Evolutionary conservation across 2,113 vertebrate species (phyloP).

Genomic region (Cebidichthys violaceus): DNA sequence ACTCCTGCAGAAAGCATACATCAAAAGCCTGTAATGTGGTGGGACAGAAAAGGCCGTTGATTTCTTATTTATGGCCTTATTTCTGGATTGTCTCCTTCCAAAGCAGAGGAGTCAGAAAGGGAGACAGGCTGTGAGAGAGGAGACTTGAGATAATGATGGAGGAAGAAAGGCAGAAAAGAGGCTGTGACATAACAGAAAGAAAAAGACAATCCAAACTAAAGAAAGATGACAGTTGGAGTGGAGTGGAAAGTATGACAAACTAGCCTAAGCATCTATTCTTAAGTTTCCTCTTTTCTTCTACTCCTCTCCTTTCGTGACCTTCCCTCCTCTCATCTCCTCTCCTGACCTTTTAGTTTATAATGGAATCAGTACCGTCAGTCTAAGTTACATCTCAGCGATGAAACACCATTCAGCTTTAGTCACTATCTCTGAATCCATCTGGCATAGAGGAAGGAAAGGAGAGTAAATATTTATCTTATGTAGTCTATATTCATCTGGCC

Average conservation of each 20-base stretch:
- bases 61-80: constrained; percentile 88
- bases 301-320: constrained; percentile 7
- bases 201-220: constrained; percentile 51
- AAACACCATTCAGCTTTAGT: neutral
- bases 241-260: constrained; percentile 54
- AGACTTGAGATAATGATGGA: constrained; percentile 52
- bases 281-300: constrained; percentile 12
- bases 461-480: neutral
- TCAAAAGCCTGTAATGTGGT: constrained; percentile 82
- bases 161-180: constrained; percentile 71
- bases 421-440: neutral
- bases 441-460: neutral
- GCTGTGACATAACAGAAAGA: constrained; percentile 72
- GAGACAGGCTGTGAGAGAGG: constrained; percentile 14
- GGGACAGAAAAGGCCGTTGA: constrained; percentile 83
- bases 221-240: constrained; percentile 49
- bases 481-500: neutral
- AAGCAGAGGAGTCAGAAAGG: constrained; percentile 43
- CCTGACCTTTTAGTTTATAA: constrained; percentile 34
- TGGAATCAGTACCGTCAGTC: constrained; percentile 18
- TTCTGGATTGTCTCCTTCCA: constrained; percentile 80
- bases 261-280: constrained; percentile 27
- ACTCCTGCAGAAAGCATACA: constrained; percentile 84
- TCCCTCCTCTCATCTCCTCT: constrained; percentile 2
- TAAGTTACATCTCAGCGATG: neutral